Base-by-base conservation (phyloP, 2,797 vertebrate species). In the Micrastur ruficollis region DNA sequence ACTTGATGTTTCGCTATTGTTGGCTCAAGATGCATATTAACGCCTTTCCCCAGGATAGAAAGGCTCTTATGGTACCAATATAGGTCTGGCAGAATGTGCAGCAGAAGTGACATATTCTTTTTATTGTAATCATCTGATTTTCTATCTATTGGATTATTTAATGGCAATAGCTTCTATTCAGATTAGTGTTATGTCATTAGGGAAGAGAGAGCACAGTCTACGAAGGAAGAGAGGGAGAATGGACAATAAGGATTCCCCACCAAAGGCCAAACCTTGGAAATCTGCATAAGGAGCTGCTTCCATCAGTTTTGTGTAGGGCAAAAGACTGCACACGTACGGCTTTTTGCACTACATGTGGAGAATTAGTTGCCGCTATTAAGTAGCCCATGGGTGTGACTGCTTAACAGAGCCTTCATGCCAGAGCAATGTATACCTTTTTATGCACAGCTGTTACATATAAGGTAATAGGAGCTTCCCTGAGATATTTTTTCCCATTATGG, bases 1-100 rank as follows among this genome's bases (percentile, higher is more conserved):
- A 85, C 71, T 88, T 91, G 87, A 83, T 93, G 62, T 81, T 91
- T 81, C 86, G 79, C 63, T 95, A 3, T 71, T 74, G 79, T 83
- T 81, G 89, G 75, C 89, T 95, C 72, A 74, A 88, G 87, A 83
- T 75, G 80, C 65, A 81, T 65, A 79, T 78, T 91, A 95, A 95
- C 21, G 8, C 71, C 38, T 63, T 81, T 92, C 63, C 79, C 36
- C 71, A 31, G 66, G 82, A 90, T 8, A 87, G 49, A 76, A 76
- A 80, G 74, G 81, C n/a, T 90, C 82, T 87, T n/a, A 22, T 7
- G 58, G 89, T 42, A 90, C 80, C 89, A 72, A 79, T 80, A 83
- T 16, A 86, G 68, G 74, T 83, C 81, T 93, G 84, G 85, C 72
- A 87, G 81, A 89, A 89, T 11, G 50, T 80, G 78, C 70, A 91